Percentiles rank a stretch among this genome's conserved stretches.
Evolutionary conservation across 2,888 invertebrate genomes (phyloP).

Genomic region (Spisula solida): DNA sequence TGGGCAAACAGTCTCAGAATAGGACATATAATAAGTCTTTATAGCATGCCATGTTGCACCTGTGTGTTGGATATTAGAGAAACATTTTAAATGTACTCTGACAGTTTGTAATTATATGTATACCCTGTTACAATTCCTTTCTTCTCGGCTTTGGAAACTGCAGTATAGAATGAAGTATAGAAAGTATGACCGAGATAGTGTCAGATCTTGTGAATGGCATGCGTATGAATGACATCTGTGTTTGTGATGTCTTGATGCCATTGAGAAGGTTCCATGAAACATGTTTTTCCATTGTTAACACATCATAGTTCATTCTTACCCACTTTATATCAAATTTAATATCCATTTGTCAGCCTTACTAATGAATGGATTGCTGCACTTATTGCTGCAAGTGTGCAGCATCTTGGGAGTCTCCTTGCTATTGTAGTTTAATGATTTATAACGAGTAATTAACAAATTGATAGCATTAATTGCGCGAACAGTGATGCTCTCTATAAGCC

Average conservation of each 20-base stretch:
- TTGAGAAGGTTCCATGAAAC: neutral
- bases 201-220: neutral
- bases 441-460: neutral
- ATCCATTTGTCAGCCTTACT: no score
- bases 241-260: neutral
- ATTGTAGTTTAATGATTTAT: neutral
- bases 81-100: constrained; percentile 24
- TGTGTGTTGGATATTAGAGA: neutral
- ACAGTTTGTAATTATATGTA: constrained; percentile 23
- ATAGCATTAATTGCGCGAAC: neutral
- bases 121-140: constrained; percentile 7
- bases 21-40: neutral
- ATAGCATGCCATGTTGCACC: constrained; percentile 1
- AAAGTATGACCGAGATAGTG: neutral
- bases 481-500: neutral
- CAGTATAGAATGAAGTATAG: neutral
- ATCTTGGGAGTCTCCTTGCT: neutral
- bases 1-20: neutral
- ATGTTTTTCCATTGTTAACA: no score
- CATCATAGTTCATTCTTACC: no score
- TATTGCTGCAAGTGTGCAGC: neutral
- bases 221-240: constrained; percentile 9
- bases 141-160: neutral
- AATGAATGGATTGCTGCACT: no score
- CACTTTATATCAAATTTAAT: no score